These are phyloP conservation scores for Agrenia bidenticulata DNA, from an alignment of 2,888 invertebrate genomes.

Conservation along the genomic window DNA sequence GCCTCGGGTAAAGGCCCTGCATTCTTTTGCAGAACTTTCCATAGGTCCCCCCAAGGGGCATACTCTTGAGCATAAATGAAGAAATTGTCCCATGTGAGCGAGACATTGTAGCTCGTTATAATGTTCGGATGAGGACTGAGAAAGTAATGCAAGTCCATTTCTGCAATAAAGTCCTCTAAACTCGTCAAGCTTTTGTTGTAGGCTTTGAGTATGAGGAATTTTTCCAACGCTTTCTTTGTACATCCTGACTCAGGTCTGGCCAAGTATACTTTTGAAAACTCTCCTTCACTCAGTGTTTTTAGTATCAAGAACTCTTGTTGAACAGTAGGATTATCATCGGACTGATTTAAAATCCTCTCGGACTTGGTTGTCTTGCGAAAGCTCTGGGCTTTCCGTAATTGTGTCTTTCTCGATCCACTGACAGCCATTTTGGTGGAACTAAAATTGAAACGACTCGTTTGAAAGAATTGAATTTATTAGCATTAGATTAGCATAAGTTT, in stretches of 20 bases:
- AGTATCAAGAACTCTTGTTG: constrained; percentile 66
- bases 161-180: constrained; percentile 68
- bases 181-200: constrained; percentile 61
- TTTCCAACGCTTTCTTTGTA: constrained; percentile 65
- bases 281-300: constrained; percentile 67
- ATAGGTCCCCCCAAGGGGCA: constrained; percentile 70
- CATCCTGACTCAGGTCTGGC: constrained; percentile 61
- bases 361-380: too few relatives aligned
- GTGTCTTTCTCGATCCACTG: too few relatives aligned
- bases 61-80: constrained; percentile 70
- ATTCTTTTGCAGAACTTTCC: constrained; percentile 57
- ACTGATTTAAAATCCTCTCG: too few relatives aligned
- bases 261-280: constrained; percentile 68
- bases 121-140: constrained; percentile 75
- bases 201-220: constrained; percentile 76
- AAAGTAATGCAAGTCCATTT: constrained; percentile 75
- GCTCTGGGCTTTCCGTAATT: too few relatives aligned
- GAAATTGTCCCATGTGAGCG: constrained; percentile 64
- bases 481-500: too few relatives aligned
- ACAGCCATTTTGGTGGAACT: too few relatives aligned
- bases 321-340: too few relatives aligned
- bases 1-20: constrained; percentile 33
- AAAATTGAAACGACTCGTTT: too few relatives aligned
- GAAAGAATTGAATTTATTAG: too few relatives aligned
- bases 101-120: constrained; percentile 72